Percentiles rank a stretch among this genome's conserved stretches.
phyloP scores from a whole-genome alignment of 2,113 vertebrate genomes.

The Oenanthe oenanthe region DNA sequence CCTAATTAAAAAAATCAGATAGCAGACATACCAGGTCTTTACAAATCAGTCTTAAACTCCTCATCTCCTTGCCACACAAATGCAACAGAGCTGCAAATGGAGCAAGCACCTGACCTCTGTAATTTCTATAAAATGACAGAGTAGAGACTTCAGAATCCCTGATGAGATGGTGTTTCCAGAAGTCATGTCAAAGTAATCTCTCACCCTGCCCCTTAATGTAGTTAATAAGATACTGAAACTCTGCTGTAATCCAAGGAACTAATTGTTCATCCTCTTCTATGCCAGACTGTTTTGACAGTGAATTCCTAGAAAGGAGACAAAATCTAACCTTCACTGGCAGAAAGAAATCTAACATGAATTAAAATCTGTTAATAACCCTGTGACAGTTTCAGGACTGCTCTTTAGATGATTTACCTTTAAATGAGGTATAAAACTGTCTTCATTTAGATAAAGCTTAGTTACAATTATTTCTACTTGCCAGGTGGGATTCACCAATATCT shows the following conservation, averaged over 20 bases:
- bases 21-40: neutral
- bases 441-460: neutral
- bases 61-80: neutral
- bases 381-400: neutral
- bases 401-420: constrained; percentile 28
- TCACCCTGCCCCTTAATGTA: neutral
- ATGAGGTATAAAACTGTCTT: neutral
- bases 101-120: neutral
- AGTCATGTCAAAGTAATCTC: neutral
- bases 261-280: neutral
- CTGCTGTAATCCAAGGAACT: neutral
- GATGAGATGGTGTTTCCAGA: neutral
- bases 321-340: constrained; percentile 2
- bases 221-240: neutral
- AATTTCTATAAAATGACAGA: neutral
- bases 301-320: neutral
- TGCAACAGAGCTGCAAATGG: neutral
- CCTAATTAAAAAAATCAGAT: neutral
- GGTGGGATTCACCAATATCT: neutral
- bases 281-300: neutral
- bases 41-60: neutral
- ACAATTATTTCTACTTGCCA: neutral
- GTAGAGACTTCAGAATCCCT: neutral
- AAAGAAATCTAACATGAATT: neutral
- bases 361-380: neutral